phyloP scores from a whole-genome alignment of 2,797 vertebrate genomes.

The Gallinago solitaria region DNA sequence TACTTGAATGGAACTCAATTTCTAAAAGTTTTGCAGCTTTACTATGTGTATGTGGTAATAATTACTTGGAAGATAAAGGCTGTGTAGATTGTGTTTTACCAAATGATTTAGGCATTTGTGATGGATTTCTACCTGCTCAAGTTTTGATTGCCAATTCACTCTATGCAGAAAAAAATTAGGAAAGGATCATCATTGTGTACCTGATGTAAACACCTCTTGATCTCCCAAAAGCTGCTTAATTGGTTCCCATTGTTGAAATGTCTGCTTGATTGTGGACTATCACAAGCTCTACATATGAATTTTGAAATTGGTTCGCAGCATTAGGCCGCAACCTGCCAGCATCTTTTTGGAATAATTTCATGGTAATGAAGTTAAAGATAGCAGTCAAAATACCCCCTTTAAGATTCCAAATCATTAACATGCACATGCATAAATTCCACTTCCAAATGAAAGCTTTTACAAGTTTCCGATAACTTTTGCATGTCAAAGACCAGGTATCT shows the following conservation, averaged over 20 bases:
- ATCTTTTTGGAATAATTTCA: slow-evolving; percentile 32
- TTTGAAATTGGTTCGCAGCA: slow-evolving; percentile 8
- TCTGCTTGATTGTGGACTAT: background rate
- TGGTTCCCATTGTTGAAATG: slow-evolving; percentile 35
- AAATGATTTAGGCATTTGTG: slow-evolving; percentile 39
- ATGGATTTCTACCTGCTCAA: background rate
- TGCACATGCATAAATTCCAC: background rate
- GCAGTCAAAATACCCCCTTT: slow-evolving; percentile 18
- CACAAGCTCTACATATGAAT: background rate
- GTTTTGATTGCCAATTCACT: slow-evolving; percentile 51
- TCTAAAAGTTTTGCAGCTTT: slow-evolving; percentile 15
- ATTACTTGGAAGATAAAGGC: slow-evolving; percentile 13
- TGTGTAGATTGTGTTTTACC: background rate
- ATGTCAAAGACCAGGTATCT: background rate
- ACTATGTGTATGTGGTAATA: background rate
- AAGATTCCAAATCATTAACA: slow-evolving; percentile 23
- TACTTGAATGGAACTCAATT: slow-evolving; percentile 41
- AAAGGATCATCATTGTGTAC: slow-evolving; percentile 6
- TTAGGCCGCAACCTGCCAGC: background rate
- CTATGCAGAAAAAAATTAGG: background rate
- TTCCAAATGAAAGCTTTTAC: background rate
- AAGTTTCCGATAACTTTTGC: background rate
- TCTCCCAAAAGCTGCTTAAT: slow-evolving; percentile 26
- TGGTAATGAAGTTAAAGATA: slow-evolving; percentile 34
- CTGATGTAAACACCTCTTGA: slow-evolving; percentile 25